Base-by-base conservation (phyloP, 64 coral and sea anemone species). In the Dendronephthya gigantea region DNA sequence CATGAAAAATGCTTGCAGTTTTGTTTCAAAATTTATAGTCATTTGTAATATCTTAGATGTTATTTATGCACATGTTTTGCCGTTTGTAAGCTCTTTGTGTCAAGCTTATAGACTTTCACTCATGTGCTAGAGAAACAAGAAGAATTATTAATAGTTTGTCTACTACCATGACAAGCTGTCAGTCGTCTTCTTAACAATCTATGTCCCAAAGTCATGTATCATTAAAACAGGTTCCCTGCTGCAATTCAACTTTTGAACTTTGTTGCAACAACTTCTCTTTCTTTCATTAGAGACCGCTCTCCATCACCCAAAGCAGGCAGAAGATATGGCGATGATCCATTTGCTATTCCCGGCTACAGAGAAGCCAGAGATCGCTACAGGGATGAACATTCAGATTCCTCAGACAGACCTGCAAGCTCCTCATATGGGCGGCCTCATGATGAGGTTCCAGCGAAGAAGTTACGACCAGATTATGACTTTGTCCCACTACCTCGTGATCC, bases 401-500 rank as follows among this genome's bases (percentile, higher is more conserved):
- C 86, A 30, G 72, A 82, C 38, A 82, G 87, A 34, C 87, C 59
- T 62, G 66, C 59, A 11, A 43, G 39, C 76, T 50, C 82, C n/a
- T 87, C 41, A 45, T 84, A 87, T 59, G 87, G 87, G 17, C 84
- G 83, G 2, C 86, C 90, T 52, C 93, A 85, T 85, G 55, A 79
- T 33, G 72, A 79, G 15, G 32, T 90, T 22, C 89, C 95, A 27
- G 58, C 90, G 50, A 98, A 98, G 89, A 90, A 86, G 84, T 41
- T 90, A n/a, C 87, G 95, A 55, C 86, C 92, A 68, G 95, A 93
- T 68, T 93, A 93, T 82, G 95, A 98, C 2, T 39, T 79, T 68
- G 68, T 16, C 52, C 59, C 27, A 86, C 89, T 28, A 86, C 56
- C 49, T 79, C 30, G 72, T 28, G 72, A 79, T 79, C 55, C 55